Evolutionary conservation across 2,113 vertebrate species (phyloP).

Genomic region (Donacobius atricapilla): DNA sequence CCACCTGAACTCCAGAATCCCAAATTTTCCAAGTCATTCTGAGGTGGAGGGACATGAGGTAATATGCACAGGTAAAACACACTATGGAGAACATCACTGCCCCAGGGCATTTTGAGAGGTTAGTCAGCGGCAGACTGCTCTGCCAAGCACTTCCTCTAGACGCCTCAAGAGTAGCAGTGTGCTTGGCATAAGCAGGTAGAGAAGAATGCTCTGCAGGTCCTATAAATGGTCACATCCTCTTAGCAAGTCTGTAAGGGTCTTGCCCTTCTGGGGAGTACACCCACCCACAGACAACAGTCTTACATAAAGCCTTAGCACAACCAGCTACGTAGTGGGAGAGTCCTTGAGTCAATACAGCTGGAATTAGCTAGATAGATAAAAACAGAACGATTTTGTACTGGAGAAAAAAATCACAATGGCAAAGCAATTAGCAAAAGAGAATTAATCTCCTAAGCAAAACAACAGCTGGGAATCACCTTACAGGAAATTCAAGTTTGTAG

Average conservation of each 20-base stretch:
- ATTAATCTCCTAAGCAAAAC: neutral
- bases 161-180: neutral
- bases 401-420: neutral
- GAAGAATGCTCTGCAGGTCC: neutral
- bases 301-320: neutral
- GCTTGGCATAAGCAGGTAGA: neutral
- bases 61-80: neutral
- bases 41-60: neutral
- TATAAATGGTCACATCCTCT: neutral
- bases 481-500: neutral
- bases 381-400: neutral
- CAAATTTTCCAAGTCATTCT: neutral
- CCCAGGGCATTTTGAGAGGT: neutral
- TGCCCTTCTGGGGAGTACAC: neutral
- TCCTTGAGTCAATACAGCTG: neutral
- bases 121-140: neutral
- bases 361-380: neutral
- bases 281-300: neutral
- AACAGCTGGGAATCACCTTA: neutral
- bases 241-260: neutral
- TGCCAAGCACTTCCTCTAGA: neutral
- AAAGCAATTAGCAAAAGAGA: neutral
- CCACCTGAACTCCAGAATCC: neutral
- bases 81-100: neutral
- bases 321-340: fast-evolving